These are phyloP conservation scores for Pelochelys cantorii DNA, from an alignment of 2,797 vertebrate species.

Conservation along the genomic window DNA sequence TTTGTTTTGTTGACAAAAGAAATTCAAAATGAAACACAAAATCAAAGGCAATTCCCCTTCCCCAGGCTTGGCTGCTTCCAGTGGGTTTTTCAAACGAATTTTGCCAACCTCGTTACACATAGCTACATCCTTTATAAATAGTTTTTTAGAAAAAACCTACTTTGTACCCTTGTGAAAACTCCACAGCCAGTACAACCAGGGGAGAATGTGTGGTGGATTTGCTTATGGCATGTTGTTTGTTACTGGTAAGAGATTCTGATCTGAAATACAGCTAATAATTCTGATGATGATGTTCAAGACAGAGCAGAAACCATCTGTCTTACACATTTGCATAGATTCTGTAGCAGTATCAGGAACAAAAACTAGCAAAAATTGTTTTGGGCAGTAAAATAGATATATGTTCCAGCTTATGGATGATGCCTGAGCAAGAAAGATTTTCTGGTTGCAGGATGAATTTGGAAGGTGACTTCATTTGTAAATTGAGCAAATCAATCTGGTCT, in stretches of 20 bases:
- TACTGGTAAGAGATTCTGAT: not conserved
- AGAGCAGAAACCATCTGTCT: not conserved
- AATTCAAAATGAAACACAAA: not conserved
- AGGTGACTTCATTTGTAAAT: not conserved
- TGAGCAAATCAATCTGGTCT: not conserved
- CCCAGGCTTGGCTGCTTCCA: not conserved
- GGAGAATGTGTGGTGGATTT: not conserved
- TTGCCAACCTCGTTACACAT: not conserved
- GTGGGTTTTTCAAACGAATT: not conserved
- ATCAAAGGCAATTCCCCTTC: not conserved
- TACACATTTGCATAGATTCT: not conserved
- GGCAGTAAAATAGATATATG: constrained; percentile 16
- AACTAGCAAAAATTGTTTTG: constrained; percentile 41
- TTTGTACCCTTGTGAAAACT: not conserved
- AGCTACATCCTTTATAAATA: not conserved
- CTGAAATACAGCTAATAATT: not conserved
- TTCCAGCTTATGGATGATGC: not conserved
- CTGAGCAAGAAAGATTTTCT: constrained; percentile 14
- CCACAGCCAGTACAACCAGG: not conserved
- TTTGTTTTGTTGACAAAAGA: not conserved
- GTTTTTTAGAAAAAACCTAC: not conserved
- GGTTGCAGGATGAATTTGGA: not conserved
- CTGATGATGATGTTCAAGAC: not conserved
- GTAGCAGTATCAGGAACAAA: constrained; percentile 18
- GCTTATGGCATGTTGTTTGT: not conserved